Conservation (phyloP, 2,113 vertebrate genomes). For the Isichthys henryi region DNA sequence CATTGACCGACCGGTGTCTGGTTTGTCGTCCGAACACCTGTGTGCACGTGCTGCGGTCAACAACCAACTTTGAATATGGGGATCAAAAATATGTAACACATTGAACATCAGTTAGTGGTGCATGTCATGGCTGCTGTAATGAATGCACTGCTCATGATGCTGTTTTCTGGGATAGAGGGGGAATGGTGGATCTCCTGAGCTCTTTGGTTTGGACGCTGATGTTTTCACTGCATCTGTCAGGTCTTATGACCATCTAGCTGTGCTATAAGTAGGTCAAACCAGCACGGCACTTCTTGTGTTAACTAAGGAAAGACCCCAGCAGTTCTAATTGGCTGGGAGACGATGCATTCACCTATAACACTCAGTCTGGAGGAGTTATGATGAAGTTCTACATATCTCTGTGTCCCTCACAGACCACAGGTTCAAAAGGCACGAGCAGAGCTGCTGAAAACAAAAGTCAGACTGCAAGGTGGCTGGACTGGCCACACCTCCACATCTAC, state of each 20-base stretch:
- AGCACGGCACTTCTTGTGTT: background rate
- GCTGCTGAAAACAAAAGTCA: background rate
- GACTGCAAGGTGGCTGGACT: background rate
- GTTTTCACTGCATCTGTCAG: background rate
- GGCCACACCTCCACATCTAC: background rate
- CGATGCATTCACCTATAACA: background rate
- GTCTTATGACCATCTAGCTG: too few relatives aligned
- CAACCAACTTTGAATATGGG: background rate
- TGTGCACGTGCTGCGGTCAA: background rate
- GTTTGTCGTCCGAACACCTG: background rate
- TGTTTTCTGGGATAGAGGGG: background rate
- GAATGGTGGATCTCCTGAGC: background rate
- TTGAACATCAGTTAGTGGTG: background rate
- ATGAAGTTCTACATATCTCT: background rate
- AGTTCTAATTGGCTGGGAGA: background rate
- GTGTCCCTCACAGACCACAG: background rate
- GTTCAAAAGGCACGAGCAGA: background rate
- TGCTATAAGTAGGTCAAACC: too few relatives aligned
- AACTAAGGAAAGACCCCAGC: background rate
- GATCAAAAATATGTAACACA: too few relatives aligned
- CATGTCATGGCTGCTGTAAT: background rate
- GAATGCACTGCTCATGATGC: too few relatives aligned
- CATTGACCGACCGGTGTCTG: background rate
- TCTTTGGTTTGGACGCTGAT: background rate
- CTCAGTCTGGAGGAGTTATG: background rate